These are phyloP conservation scores for Eulemur coronatus DNA, from an alignment of 2,797 vertebrate species.

Conservation along the genomic window DNA sequence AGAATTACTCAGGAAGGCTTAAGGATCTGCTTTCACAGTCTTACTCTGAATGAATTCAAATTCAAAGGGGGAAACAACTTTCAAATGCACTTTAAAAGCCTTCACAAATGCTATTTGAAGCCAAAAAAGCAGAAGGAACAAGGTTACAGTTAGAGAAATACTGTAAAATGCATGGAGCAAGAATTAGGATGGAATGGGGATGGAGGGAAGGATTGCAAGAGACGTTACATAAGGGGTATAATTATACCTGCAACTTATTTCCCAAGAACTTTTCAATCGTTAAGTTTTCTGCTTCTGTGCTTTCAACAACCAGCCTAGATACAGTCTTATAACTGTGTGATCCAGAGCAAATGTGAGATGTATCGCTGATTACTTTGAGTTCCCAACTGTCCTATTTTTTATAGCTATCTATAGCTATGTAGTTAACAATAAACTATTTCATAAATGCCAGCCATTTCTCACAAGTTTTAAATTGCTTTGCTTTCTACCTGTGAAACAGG, in stretches of 20 bases:
- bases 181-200: background rate
- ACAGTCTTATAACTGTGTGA: background rate
- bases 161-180: background rate
- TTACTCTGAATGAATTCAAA: background rate
- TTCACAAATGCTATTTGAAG: slow-evolving; percentile 2
- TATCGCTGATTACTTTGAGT: slow-evolving; percentile 26
- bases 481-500: slow-evolving; percentile 36
- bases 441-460: slow-evolving; percentile 54
- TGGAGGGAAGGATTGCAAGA: background rate
- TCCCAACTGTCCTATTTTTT: slow-evolving; percentile 52
- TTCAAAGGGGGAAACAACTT: background rate
- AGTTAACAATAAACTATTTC: slow-evolving; percentile 50
- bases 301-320: background rate
- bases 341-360: slow-evolving; percentile 6
- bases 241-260: background rate
- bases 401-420: slow-evolving; percentile 47
- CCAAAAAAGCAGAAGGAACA: background rate
- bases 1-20: background rate
- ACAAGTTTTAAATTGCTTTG: slow-evolving; percentile 40
- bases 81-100: slow-evolving; percentile 5
- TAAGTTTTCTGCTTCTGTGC: background rate
- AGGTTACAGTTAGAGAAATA: background rate
- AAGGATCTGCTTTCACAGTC: background rate
- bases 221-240: background rate
- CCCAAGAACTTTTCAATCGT: background rate